phyloP scores from a whole-genome alignment of 1,140 invertebrate species.

The Sinella curviseta region DNA sequence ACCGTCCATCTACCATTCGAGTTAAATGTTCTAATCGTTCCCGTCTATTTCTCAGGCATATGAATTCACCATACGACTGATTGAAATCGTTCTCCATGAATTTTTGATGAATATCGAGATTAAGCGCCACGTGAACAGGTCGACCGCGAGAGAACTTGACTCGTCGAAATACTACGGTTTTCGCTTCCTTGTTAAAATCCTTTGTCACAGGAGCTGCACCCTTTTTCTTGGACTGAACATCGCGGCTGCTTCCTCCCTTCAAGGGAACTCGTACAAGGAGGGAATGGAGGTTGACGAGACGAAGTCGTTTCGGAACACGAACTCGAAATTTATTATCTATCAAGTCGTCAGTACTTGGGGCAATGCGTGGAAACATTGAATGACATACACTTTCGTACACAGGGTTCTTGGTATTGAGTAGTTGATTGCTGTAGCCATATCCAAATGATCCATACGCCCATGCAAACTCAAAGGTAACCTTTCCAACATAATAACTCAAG shows the following conservation, averaged over 20 bases:
- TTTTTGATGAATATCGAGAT: constrained; percentile 26
- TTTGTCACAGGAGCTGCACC: background rate
- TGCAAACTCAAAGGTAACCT: constrained; percentile 14
- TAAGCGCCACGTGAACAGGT: background rate
- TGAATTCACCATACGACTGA: constrained; percentile 8
- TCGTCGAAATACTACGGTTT: background rate
- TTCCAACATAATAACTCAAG: background rate
- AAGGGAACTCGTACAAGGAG: background rate
- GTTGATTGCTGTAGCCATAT: constrained; percentile 11
- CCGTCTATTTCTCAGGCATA: background rate
- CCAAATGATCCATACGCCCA: constrained; percentile 24
- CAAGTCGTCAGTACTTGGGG: background rate
- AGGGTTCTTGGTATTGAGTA: background rate
- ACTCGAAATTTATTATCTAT: constrained; percentile 16
- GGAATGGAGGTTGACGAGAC: constrained; percentile 1
- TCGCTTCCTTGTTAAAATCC: constrained; percentile 22
- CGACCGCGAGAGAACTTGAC: constrained; percentile 14
- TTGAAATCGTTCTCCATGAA: constrained; percentile 27
- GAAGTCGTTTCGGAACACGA: background rate
- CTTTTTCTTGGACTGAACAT: background rate
- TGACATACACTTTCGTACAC: background rate
- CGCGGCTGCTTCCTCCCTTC: background rate
- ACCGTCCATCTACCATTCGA: background rate
- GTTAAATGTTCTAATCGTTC: background rate
- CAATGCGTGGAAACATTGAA: constrained; percentile 15